A percentile compares a stretch with the other conserved stretches of the same genome.
Conservation (phyloP, 1,140 invertebrate genomes). For the Rhynchophorus ferrugineus region DNA sequence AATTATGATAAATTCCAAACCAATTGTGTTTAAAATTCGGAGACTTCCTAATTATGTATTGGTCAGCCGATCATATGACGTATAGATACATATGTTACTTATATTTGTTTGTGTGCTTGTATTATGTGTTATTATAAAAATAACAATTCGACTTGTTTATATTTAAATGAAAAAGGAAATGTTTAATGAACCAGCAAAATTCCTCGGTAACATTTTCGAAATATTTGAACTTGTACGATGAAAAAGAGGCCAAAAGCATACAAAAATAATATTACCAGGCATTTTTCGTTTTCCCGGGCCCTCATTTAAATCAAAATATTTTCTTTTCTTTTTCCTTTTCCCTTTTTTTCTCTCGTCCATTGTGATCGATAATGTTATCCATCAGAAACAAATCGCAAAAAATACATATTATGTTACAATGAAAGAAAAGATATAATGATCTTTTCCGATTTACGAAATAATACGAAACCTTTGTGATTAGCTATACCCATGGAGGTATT, state of each 20-base stretch:
- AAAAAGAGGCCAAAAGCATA: no score
- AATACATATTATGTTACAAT: not conserved
- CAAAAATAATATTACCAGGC: not conserved
- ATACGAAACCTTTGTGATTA: not conserved
- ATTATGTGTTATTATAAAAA: no score
- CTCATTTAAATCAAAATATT: no score
- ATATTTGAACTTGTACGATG: no score
- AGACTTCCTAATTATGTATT: no score
- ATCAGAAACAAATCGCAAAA: not conserved
- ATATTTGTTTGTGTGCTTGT: no score
- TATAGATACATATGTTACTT: no score
- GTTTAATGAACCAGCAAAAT: not conserved
- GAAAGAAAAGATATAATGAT: not conserved
- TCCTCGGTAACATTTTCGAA: not conserved
- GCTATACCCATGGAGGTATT: no score
- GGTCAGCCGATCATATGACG: no score
- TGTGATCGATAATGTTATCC: not conserved
- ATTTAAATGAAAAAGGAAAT: not conserved
- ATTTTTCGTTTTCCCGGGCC: not conserved
- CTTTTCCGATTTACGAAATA: not conserved
- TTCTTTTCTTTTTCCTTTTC: not conserved
- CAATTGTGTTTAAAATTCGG: no score
- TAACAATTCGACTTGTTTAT: no score
- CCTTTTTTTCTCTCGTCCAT: not conserved
- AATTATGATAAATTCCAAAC: no score